Base-by-base conservation (phyloP, 2,888 invertebrate genomes). In the Clistopyga incitator region DNA sequence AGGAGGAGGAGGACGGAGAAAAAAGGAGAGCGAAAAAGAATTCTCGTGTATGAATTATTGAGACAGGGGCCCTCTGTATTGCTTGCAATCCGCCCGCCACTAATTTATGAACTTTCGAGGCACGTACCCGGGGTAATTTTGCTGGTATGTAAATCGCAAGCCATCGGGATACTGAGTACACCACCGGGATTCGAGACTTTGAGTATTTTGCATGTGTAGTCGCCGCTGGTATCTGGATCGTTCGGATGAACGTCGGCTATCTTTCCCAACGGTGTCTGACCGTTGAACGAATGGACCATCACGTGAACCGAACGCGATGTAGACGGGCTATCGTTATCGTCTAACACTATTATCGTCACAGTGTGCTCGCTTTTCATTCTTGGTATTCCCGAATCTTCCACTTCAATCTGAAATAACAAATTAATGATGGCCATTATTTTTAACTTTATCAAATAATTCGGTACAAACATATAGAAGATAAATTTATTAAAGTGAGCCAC, bases 161-260 rank as follows among this genome's bases (percentile, higher is more conserved):
- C 96, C 76, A 94, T 94, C 67, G 96, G 96, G 77, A 99, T 97
- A 71, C 94, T 95, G 18, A 97, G 94, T 54, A 96, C 82, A 95
- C 95, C 95, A 84, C 70, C 91, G 15, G 95, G 94, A 86, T 94
- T 95, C 87, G 94, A 95, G 91, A 93, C 95, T 93, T 94, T 96
- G 88, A 97, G 93, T 85, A 98, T 96, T 91, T 96, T 96, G 92
- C 99, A 99, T 89, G 95, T 96, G 91, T 98, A 99, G 90, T 98
- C 97, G 3, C 98, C 99, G 72, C 96, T 95, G n/a, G 95, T 95
- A 92, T 99, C 99, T 0, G 96, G 96, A 94, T 99, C 99, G 90
- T 97, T 97, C 0, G 99, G 99, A 93, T 97, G 97, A 0, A 99
- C 97, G 92, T 98, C 96, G 8, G 98, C 99, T 85, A 99, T 96